These are phyloP conservation scores for Brienomyrus brachyistius DNA, from an alignment of 2,113 vertebrate species.

Conservation along the genomic window DNA sequence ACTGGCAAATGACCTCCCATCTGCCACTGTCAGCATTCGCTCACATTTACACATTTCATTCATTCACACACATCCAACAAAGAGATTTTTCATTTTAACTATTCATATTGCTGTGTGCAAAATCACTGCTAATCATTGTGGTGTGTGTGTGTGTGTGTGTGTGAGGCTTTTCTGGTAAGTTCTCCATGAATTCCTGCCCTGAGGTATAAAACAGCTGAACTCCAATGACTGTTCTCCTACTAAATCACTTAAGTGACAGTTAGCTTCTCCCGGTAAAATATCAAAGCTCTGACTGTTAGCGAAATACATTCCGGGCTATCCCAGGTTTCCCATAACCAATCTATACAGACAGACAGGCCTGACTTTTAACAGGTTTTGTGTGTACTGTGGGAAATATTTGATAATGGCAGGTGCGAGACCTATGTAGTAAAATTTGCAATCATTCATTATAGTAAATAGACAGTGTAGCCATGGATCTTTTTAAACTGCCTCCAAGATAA, in stretches of 20 bases:
- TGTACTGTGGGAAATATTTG: neutral
- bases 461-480: neutral
- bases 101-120: neutral
- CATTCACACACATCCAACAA: neutral
- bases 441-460: neutral
- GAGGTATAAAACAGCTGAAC: neutral
- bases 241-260: neutral
- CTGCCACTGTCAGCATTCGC: neutral
- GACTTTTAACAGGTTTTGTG: neutral
- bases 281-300: neutral
- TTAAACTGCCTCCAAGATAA: neutral
- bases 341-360: neutral
- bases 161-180: neutral
- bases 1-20: neutral
- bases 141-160: neutral
- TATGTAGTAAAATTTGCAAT: neutral
- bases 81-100: neutral
- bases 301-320: neutral
- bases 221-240: neutral
- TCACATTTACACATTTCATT: neutral
- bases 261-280: neutral
- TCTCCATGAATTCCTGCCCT: neutral
- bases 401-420: neutral
- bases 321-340: neutral
- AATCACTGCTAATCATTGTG: neutral